These are phyloP conservation scores for Holotrichia oblita DNA, from an alignment of 1,140 invertebrate species.

Conservation along the genomic window DNA sequence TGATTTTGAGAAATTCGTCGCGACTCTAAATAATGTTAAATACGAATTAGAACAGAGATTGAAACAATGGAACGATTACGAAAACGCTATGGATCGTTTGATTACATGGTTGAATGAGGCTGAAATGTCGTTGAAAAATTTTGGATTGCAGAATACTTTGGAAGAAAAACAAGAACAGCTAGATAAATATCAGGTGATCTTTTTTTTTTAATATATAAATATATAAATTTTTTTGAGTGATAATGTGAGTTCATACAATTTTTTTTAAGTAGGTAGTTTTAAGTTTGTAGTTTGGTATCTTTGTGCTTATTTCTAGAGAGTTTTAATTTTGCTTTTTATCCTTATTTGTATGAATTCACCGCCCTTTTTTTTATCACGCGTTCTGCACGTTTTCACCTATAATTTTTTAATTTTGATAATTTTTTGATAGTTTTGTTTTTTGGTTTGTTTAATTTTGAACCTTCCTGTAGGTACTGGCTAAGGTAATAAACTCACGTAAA, in stretches of 20 bases:
- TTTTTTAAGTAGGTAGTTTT: neutral
- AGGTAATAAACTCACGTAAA: constrained; percentile 75
- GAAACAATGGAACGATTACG: constrained; percentile 91
- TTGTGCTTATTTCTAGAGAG: neutral
- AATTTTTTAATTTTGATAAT: neutral
- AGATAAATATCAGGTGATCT: constrained; percentile 84
- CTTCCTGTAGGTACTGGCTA: constrained; percentile 74
- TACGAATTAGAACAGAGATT: constrained; percentile 84
- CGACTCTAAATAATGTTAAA: constrained; percentile 77
- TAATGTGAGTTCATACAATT: constrained; percentile 19
- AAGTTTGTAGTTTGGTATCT: neutral
- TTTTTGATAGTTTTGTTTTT: neutral
- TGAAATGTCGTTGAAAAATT: constrained; percentile 91
- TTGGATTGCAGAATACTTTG: constrained; percentile 81
- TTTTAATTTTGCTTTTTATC: neutral
- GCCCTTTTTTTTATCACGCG: constrained; percentile 3
- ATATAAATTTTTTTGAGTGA: no score
- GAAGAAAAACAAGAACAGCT: constrained; percentile 92
- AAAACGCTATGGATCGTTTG: constrained; percentile 83
- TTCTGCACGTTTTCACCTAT: neutral
- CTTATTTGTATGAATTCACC: constrained; percentile 9
- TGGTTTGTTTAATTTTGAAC: constrained; percentile 16
- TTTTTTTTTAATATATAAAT: constrained; percentile 39
- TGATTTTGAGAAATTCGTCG: constrained; percentile 85
- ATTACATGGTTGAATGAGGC: constrained; percentile 86